Conservation (phyloP, 37 sponge, comb jelly and placozoan genomes). For the Theonella swinhoei region DNA sequence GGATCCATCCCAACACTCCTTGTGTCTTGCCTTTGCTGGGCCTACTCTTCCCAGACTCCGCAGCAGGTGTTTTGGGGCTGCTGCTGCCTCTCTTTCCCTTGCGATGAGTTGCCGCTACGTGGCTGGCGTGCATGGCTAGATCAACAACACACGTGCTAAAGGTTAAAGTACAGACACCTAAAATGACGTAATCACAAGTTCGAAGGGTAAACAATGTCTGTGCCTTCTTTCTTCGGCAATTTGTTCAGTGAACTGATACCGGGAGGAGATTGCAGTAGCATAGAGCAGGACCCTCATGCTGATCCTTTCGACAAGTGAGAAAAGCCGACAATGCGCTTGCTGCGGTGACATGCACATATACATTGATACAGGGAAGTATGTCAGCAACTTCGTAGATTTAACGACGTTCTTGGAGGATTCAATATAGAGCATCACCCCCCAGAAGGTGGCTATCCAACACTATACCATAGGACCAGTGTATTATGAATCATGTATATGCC, state of each 20-base stretch:
- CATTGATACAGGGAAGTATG: slow-evolving; percentile 15
- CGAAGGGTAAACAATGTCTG: not conserved
- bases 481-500: not conserved
- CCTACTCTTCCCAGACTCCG: no score
- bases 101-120: not conserved
- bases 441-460: not conserved
- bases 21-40: no score
- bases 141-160: no score
- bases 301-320: slow-evolving; percentile 39
- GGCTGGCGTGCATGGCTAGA: not conserved
- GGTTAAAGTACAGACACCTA: no score
- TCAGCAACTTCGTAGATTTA: slow-evolving; percentile 7
- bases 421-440: not conserved
- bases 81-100: not conserved
- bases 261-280: slow-evolving; percentile 5
- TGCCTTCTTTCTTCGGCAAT: not conserved
- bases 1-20: no score
- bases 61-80: not conserved
- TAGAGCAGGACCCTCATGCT: slow-evolving; percentile 25
- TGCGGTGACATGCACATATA: no score
- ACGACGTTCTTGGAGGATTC: slow-evolving; percentile 1
- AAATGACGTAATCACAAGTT: not conserved
- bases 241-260: not conserved
- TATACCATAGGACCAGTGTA: not conserved
- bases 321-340: not conserved